A percentile compares a stretch with the other conserved stretches of the same genome.
Conservation (phyloP, 2,113 vertebrate species). For the Oncorhynchus mykiss region DNA sequence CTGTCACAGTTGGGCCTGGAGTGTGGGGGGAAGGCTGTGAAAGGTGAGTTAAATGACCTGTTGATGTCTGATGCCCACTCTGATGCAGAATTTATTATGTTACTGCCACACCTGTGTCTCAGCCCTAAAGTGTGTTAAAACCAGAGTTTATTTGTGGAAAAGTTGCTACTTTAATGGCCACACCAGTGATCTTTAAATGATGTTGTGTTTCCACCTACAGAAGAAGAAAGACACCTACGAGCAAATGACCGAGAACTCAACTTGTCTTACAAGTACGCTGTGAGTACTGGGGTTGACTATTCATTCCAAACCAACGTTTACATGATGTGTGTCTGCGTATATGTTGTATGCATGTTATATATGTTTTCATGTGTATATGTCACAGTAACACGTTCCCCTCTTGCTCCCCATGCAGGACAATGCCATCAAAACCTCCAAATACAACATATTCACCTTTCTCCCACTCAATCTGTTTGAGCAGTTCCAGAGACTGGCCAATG, state of each 20-base stretch:
- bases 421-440: slow-evolving; percentile 91
- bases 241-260: slow-evolving; percentile 87
- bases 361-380: not conserved
- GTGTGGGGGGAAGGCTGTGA: slow-evolving; percentile 61
- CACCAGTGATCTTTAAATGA: too few species aligned
- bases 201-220: slow-evolving; percentile 53
- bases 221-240: slow-evolving; percentile 79
- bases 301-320: not conserved
- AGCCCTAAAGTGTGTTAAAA: too few species aligned
- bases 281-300: slow-evolving; percentile 66
- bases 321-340: not conserved
- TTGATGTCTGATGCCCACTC: too few species aligned
- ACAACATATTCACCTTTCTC: slow-evolving; percentile 89
- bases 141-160: too few species aligned
- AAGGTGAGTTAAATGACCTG: slow-evolving; percentile 66
- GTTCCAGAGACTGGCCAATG: slow-evolving; percentile 92
- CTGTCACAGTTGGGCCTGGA: slow-evolving; percentile 68
- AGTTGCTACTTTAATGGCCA: too few species aligned
- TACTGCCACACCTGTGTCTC: too few species aligned
- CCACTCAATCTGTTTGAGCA: slow-evolving; percentile 95
- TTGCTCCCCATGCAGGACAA: slow-evolving; percentile 77
- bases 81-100: too few species aligned
- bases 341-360: not conserved
- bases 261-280: slow-evolving; percentile 81
- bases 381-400: slow-evolving; percentile 24